A percentile compares a stretch with the other conserved stretches of the same genome.
phyloP scores from a whole-genome alignment of 2,888 invertebrate genomes.

The Calliopum simillimum region DNA sequence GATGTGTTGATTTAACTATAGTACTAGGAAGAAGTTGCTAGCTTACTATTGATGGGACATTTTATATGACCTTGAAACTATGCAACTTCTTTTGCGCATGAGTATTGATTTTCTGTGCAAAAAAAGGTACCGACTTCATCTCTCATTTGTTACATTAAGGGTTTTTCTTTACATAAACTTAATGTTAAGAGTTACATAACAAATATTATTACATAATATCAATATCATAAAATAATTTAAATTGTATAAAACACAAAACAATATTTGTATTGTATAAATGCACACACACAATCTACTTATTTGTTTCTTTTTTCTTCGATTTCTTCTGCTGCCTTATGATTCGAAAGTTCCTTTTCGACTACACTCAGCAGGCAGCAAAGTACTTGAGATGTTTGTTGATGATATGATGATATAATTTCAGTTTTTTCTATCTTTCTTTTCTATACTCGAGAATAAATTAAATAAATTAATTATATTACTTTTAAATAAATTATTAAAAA shows the following conservation, averaged over 20 bases:
- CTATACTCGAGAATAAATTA: constrained; percentile 55
- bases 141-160: constrained; percentile 49
- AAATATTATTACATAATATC: constrained; percentile 35
- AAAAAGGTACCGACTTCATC: constrained; percentile 61
- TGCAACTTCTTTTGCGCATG: constrained; percentile 40
- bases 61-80: neutral
- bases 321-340: constrained; percentile 23
- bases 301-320: constrained; percentile 22
- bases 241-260: constrained; percentile 26
- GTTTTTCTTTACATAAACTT: constrained; percentile 42
- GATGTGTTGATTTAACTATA: constrained; percentile 29
- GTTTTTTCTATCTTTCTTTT: neutral
- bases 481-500: constrained; percentile 52
- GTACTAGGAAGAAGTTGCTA: constrained; percentile 37
- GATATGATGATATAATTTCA: constrained; percentile 5
- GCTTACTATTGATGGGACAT: neutral
- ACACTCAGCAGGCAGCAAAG: neutral
- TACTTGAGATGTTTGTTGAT: neutral
- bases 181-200: constrained; percentile 39
- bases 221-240: constrained; percentile 42
- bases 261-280: constrained; percentile 43
- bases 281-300: constrained; percentile 45
- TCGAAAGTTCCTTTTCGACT: constrained; percentile 13
- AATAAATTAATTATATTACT: constrained; percentile 56
- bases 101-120: constrained; percentile 51